Evolutionary conservation across 1,140 invertebrate genomes (phyloP).

Genomic region (Hypsibius dujardini): DNA sequence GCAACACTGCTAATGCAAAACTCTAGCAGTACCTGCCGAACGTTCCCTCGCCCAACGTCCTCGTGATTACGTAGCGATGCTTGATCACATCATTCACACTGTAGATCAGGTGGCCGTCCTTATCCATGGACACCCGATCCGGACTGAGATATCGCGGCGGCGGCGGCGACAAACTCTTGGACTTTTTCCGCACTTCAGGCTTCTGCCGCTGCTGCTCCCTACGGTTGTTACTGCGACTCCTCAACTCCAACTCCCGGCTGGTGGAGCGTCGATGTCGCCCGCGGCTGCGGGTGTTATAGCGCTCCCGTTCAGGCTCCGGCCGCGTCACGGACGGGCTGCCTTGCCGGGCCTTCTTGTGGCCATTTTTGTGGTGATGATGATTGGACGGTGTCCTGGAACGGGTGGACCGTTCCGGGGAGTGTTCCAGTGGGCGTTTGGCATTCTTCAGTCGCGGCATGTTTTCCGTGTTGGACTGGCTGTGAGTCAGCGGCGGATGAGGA

Average conservation of each 20-base stretch:
- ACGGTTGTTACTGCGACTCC: background rate
- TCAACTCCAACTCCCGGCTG: background rate
- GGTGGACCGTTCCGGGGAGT: too few species aligned
- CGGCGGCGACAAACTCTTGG: background rate
- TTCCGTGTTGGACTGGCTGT: too few species aligned
- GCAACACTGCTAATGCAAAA: background rate
- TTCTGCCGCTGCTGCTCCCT: background rate
- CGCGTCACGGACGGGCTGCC: background rate
- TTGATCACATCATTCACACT: conserved; percentile 35
- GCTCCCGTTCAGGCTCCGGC: background rate
- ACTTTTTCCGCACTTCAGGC: background rate
- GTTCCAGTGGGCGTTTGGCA: too few species aligned
- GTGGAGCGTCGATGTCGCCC: background rate
- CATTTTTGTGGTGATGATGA: too few species aligned
- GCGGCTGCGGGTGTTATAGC: conserved; percentile 8
- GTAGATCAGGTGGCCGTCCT: conserved; percentile 40
- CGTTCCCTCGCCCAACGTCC: conserved; percentile 39
- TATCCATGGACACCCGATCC: conserved; percentile 27
- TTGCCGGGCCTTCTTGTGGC: too few species aligned
- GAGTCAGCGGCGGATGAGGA: too few species aligned
- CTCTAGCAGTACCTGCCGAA: conserved; percentile 33
- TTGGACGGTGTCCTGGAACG: too few species aligned
- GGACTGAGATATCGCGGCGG: background rate
- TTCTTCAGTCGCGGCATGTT: too few species aligned
- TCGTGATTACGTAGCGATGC: conserved; percentile 36